Evolutionary conservation across 2,113 vertebrate genomes (phyloP), one percentile per base, ranked within the genome.

Genomic region (Murina feae): DNA sequence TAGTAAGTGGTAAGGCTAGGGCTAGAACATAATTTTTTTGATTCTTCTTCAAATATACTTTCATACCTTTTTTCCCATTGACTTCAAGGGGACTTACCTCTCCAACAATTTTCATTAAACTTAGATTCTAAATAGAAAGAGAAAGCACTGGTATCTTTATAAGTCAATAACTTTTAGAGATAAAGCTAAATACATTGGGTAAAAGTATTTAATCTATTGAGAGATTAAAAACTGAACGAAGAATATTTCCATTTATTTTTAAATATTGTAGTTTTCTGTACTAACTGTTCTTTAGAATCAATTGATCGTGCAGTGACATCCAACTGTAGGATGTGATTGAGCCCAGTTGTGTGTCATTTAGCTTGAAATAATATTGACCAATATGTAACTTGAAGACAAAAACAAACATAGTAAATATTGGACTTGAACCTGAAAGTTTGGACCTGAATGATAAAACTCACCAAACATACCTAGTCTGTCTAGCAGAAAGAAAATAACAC

Each of bases 1-100:
- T 51, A 69, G 8, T 88, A 81, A 71, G 21, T n/a, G 53, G 8
- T 87, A 4, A 10, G 9, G 9, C 2, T 42, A n/a, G 42, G 7
- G 89, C 25, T 58, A 63, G 1, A 20, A 58, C 16, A 49, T 53
- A 89, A 30, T 25, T 81, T 32, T 90, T 90, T 23, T 55, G n/a
- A 89, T 72, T 4, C 21, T 25, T 91, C 37, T 91, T 72, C 9
- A 86, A 94, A 42, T 86, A 86, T 69, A 55, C 3, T 74, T 68
- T 95, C 95, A 53, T 97, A 98, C 97, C 6, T 95, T 96, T 98
- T 97, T 95, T 63, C 96, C 66, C 96, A 30, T 47, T 69, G 42
- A 94, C 71, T 94, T 97, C 97, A 93, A 80, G 87, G 86, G 87
- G 92, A 58, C 35, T 93, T 0, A 20, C 32, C 20, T 55, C n/a